phyloP scores from a whole-genome alignment of 1,140 invertebrate genomes.

The Eriocheir sinensis region DNA sequence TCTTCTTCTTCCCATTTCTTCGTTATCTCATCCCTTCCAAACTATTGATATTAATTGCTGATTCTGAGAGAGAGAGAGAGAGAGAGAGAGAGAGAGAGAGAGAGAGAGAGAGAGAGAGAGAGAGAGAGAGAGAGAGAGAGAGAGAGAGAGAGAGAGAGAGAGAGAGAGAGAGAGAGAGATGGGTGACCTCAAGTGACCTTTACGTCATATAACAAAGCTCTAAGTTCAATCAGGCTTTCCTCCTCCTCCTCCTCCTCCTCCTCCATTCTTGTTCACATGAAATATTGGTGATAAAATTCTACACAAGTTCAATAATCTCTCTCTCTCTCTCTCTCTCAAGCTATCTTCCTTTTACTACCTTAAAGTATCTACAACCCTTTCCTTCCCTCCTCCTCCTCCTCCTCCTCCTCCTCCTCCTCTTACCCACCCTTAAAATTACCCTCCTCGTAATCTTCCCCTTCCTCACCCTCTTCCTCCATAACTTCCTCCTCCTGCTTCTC shows the following conservation, averaged over 20 bases:
- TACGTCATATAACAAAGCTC: conserved; percentile 11
- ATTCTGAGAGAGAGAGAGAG: neutral
- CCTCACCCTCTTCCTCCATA: neutral
- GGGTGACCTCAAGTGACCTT: neutral
- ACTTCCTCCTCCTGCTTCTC: neutral
- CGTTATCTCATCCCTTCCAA: too few relatives aligned
- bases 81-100: conserved; percentile 7
- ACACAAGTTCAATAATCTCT: too few relatives aligned
- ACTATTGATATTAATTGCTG: neutral
- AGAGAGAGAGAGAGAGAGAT: too few relatives aligned
- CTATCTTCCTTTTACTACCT: neutral
- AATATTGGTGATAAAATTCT: neutral
- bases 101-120: too few relatives aligned
- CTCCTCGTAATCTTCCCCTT: neutral
- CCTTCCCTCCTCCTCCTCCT: neutral
- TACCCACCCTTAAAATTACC: neutral
- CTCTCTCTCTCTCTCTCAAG: too few relatives aligned
- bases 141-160: neutral
- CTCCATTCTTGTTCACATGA: neutral
- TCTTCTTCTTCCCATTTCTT: neutral
- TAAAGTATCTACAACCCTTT: neutral
- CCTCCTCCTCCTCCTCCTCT: neutral
- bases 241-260: too few relatives aligned
- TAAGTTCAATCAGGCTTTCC: too few relatives aligned
- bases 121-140: neutral